Evolutionary conservation across 2,888 invertebrate genomes (phyloP).

Genomic region (Theristus sp.): DNA sequence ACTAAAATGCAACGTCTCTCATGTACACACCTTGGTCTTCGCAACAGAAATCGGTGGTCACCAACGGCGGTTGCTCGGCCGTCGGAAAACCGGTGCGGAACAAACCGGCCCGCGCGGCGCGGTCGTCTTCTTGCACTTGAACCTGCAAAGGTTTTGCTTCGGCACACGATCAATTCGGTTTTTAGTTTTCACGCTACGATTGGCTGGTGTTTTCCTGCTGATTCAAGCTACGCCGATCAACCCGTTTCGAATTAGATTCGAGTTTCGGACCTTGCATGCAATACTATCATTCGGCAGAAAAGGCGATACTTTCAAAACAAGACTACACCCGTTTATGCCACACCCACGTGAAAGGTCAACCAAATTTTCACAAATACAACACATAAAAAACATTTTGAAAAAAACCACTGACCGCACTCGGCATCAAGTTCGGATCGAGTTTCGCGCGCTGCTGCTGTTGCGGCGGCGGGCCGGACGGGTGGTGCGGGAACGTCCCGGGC

Average conservation of each 20-base stretch:
- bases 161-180: neutral
- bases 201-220: neutral
- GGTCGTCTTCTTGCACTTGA: conserved; percentile 81
- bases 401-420: conserved; percentile 16
- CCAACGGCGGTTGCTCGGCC: conserved; percentile 74
- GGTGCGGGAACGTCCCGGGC: neutral
- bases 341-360: too few relatives aligned
- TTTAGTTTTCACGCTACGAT: neutral
- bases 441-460: neutral
- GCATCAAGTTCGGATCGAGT: conserved; percentile 25
- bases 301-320: too few relatives aligned
- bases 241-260: too few relatives aligned
- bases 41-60: conserved; percentile 74
- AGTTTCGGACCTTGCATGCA: too few relatives aligned
- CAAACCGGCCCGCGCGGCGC: conserved; percentile 53
- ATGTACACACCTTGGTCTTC: conserved; percentile 92
- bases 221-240: too few relatives aligned
- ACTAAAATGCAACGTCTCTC: too few relatives aligned
- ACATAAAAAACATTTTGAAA: neutral
- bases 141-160: conserved; percentile 42
- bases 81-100: conserved; percentile 68
- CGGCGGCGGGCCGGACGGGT: neutral
- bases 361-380: neutral
- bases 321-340: too few relatives aligned
- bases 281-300: too few relatives aligned